phyloP scores from a whole-genome alignment of 2,888 invertebrate genomes.

The Synanthedon myopaeformis region DNA sequence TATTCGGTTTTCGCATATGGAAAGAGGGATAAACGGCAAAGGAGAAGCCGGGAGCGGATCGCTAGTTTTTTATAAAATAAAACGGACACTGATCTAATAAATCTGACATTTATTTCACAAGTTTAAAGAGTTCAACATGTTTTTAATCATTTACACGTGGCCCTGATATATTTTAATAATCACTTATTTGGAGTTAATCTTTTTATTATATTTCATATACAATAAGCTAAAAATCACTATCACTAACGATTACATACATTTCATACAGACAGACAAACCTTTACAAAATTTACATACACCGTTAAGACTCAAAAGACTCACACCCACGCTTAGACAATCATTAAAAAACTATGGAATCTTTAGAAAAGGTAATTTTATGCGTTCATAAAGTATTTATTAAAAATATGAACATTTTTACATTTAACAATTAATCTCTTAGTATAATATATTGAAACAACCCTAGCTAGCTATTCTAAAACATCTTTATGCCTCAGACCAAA shows the following conservation, averaged over 20 bases:
- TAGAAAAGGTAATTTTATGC: slow-evolving; percentile 15
- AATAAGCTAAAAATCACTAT: neutral
- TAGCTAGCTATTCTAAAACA: neutral
- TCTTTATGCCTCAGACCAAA: too few species aligned
- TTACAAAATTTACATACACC: slow-evolving; percentile 59
- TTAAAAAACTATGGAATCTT: slow-evolving; percentile 58
- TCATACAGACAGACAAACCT: slow-evolving; percentile 15
- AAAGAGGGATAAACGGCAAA: too few species aligned
- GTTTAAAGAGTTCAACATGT: slow-evolving; percentile 40
- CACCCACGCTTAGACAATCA: slow-evolving; percentile 14
- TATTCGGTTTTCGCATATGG: too few species aligned
- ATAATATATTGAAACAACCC: neutral
- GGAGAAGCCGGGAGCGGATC: too few species aligned
- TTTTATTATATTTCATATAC: slow-evolving; percentile 15
- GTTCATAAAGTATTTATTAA: slow-evolving; percentile 20
- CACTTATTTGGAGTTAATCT: neutral
- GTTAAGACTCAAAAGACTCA: slow-evolving; percentile 24
- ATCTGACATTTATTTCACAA: slow-evolving; percentile 54
- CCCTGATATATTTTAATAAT: neutral
- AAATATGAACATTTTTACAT: slow-evolving; percentile 30
- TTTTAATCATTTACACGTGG: neutral
- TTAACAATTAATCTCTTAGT: neutral
- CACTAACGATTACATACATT: neutral
- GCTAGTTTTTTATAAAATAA: slow-evolving; percentile 13
- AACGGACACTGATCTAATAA: slow-evolving; percentile 30